phyloP scores from a whole-genome alignment of 2,888 invertebrate species.

The Mycalesis mineus region DNA sequence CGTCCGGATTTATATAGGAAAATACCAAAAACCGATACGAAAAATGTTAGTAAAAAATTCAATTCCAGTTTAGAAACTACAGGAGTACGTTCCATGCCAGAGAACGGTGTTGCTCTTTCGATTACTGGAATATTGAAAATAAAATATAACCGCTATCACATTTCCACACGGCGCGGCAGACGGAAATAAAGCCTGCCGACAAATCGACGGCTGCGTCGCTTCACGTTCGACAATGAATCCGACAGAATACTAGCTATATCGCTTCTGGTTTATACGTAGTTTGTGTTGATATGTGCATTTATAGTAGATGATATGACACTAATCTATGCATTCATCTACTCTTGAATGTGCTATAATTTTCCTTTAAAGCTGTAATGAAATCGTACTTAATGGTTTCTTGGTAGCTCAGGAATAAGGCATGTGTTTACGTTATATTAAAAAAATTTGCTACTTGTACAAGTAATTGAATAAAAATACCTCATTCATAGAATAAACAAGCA shows the following conservation, averaged over 20 bases:
- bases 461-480: too few species aligned
- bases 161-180: slow-evolving; percentile 59
- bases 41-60: slow-evolving; percentile 5
- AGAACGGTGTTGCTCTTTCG: slow-evolving; percentile 56
- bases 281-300: neutral
- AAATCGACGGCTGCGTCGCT: slow-evolving; percentile 40
- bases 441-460: too few species aligned
- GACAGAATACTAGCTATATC: slow-evolving; percentile 7
- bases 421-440: too few species aligned
- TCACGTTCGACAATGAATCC: slow-evolving; percentile 25
- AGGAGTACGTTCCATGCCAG: slow-evolving; percentile 26
- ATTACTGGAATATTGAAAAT: slow-evolving; percentile 49
- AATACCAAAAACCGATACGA: slow-evolving; percentile 3
- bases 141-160: slow-evolving; percentile 67
- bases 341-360: too few species aligned
- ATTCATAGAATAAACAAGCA: too few species aligned
- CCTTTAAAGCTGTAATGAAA: too few species aligned
- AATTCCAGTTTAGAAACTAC: slow-evolving; percentile 16
- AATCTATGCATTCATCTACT: too few species aligned
- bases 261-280: neutral
- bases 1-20: slow-evolving; percentile 7
- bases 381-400: too few species aligned
- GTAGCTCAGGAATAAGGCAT: too few species aligned
- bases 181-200: slow-evolving; percentile 72
- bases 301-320: too few species aligned